Evolutionary conservation across 2,113 vertebrate species (phyloP).

Genomic region (Theristicus caerulescens): DNA sequence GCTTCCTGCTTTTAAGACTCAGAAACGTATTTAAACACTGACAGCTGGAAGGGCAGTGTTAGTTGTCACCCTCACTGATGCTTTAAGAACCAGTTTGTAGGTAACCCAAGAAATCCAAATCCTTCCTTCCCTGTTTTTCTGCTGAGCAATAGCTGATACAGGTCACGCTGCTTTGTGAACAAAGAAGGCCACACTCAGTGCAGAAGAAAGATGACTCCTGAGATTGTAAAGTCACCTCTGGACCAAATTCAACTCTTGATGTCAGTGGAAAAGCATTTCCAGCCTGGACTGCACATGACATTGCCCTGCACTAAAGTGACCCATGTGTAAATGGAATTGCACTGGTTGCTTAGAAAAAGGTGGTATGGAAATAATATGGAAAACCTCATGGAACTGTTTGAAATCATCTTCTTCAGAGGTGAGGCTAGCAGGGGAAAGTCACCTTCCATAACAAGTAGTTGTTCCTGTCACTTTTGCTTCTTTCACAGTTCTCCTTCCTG

Average conservation of each 20-base stretch:
- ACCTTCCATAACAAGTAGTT: neutral
- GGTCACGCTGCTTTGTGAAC: neutral
- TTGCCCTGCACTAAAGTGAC: neutral
- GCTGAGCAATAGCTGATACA: neutral
- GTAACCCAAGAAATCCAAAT: neutral
- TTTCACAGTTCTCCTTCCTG: neutral
- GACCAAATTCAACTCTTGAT: neutral
- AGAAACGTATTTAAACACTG: neutral
- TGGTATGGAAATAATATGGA: neutral
- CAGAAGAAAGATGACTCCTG: neutral
- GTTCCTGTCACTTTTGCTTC: neutral
- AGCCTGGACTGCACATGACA: neutral
- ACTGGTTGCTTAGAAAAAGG: neutral
- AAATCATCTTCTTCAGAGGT: neutral
- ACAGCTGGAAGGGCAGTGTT: neutral
- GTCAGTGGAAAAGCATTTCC: neutral
- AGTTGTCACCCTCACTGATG: neutral
- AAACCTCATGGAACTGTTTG: neutral
- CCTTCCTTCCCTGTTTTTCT: neutral
- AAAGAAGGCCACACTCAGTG: neutral
- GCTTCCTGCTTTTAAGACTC: neutral
- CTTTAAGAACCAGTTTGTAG: neutral
- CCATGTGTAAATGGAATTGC: neutral
- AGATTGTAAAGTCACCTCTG: slow-evolving; percentile 6
- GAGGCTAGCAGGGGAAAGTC: neutral